Evolutionary conservation across 1,140 invertebrate genomes (phyloP).

Genomic region (Bombus waltoni): DNA sequence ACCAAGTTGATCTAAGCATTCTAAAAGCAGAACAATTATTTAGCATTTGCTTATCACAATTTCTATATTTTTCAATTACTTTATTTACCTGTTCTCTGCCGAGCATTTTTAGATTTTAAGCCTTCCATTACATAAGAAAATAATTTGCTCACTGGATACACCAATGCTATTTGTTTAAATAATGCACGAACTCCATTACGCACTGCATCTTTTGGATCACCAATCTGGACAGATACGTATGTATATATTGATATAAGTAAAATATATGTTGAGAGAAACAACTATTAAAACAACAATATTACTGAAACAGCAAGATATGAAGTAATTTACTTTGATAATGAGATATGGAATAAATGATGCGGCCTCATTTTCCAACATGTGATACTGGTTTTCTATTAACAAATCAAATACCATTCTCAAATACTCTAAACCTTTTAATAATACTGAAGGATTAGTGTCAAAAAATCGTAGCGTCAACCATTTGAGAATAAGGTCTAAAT

Average conservation of each 20-base stretch:
- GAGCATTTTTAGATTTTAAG: conserved; percentile 97
- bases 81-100: conserved; percentile 92
- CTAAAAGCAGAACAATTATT: conserved; percentile 78
- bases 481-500: conserved; percentile 97
- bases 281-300: neutral
- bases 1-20: conserved; percentile 96
- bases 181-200: conserved; percentile 93
- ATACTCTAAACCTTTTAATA: conserved; percentile 97
- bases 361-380: conserved; percentile 95
- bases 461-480: conserved; percentile 98
- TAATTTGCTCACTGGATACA: conserved; percentile 95
- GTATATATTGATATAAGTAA: neutral
- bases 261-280: conserved; percentile 21
- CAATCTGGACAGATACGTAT: conserved; percentile 85
- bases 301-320: neutral
- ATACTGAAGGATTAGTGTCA: conserved; percentile 98
- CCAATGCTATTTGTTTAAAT: conserved; percentile 91
- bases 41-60: neutral
- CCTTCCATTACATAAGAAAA: conserved; percentile 97
- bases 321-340: conserved; percentile 89
- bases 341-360: conserved; percentile 97
- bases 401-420: conserved; percentile 91
- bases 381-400: conserved; percentile 91
- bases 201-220: conserved; percentile 97
- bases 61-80: conserved; percentile 10